Evolutionary conservation across 2,888 invertebrate species (phyloP).

Genomic region (Operophtera brumata): DNA sequence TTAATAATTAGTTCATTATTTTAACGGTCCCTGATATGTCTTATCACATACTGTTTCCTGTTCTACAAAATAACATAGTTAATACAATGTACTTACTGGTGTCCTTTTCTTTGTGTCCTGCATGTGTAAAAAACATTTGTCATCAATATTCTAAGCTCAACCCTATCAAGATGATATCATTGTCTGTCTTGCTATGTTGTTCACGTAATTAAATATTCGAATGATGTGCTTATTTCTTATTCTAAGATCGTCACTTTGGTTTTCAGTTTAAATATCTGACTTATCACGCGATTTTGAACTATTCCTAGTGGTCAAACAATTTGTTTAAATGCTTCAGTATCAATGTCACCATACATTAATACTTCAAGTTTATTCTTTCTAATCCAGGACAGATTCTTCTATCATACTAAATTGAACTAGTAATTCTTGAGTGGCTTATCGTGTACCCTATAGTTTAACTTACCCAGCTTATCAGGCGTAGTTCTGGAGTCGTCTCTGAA

Average conservation of each 20-base stretch:
- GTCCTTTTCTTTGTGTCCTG: constrained; percentile 89
- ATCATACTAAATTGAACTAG: neutral
- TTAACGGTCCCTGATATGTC: constrained; percentile 13
- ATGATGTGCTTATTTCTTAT: neutral
- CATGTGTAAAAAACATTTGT: constrained; percentile 40
- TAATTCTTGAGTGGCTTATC: neutral
- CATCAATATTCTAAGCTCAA: neutral
- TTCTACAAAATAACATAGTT: constrained; percentile 14
- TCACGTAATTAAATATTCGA: neutral
- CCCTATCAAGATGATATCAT: neutral
- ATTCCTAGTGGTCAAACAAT: too few relatives aligned
- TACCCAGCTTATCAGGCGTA: constrained; percentile 75
- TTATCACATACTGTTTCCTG: constrained; percentile 26
- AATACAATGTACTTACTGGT: constrained; percentile 83
- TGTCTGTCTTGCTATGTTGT: neutral
- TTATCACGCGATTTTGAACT: too few relatives aligned
- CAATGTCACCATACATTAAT: neutral
- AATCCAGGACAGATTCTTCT: neutral
- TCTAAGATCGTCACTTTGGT: too few relatives aligned
- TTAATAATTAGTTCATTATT: too few relatives aligned
- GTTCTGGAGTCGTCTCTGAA: constrained; percentile 79
- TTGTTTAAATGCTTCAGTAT: too few relatives aligned
- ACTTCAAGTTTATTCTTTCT: neutral
- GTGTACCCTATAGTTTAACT: constrained; percentile 34
- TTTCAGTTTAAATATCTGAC: too few relatives aligned